phyloP scores from a whole-genome alignment of 2,888 invertebrate species.

The Mallateleia sp. region DNA sequence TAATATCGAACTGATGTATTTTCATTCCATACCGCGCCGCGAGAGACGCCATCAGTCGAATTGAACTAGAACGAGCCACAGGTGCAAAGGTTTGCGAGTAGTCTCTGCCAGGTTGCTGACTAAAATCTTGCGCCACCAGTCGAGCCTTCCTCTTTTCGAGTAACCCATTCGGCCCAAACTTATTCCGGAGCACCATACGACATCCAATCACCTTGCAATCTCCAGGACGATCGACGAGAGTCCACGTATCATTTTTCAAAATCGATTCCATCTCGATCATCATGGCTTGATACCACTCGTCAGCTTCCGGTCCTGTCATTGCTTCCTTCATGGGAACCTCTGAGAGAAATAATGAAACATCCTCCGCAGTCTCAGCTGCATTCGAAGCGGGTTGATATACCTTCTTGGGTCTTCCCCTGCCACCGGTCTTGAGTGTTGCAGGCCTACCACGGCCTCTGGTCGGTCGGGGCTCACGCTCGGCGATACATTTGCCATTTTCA shows the following conservation, averaged over 20 bases:
- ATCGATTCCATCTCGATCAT: constrained; percentile 38
- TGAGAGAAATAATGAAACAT: neutral
- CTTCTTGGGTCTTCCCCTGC: constrained; percentile 21
- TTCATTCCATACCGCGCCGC: constrained; percentile 59
- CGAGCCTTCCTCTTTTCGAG: constrained; percentile 62
- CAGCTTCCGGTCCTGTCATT: constrained; percentile 14
- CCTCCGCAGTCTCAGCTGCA: neutral
- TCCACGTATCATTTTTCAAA: constrained; percentile 64
- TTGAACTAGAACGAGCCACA: constrained; percentile 44
- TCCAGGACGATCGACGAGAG: constrained; percentile 35
- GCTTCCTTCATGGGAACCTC: constrained; percentile 21
- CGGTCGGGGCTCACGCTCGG: no score
- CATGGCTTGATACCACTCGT: constrained; percentile 26
- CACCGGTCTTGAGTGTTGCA: neutral
- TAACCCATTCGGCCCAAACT: constrained; percentile 42
- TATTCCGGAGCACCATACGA: constrained; percentile 53
- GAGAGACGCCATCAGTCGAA: constrained; percentile 48
- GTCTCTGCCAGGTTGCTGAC: constrained; percentile 62
- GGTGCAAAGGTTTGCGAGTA: constrained; percentile 65
- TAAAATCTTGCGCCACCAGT: constrained; percentile 65
- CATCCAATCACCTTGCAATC: constrained; percentile 37
- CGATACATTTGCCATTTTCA: no score
- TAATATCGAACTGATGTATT: constrained; percentile 73
- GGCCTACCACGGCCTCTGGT: neutral
- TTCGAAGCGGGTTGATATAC: neutral